phyloP scores from a whole-genome alignment of 1,140 invertebrate genomes.

The Diabrotica undecimpunctata region DNA sequence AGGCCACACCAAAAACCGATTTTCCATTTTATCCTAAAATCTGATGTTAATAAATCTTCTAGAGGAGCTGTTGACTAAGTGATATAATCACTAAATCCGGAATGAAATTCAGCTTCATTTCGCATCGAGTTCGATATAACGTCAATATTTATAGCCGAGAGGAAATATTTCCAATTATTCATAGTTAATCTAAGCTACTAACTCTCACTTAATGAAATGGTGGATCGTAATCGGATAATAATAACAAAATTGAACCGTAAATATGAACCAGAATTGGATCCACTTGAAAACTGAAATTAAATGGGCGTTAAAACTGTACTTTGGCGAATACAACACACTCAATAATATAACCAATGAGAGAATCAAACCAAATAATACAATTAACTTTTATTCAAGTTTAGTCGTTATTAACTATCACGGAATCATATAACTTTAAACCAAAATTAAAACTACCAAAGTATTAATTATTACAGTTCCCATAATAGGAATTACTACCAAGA shows the following conservation, averaged over 20 bases:
- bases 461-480: no score
- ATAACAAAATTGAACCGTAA: conserved; percentile 1
- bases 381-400: no score
- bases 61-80: neutral
- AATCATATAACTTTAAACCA: no score
- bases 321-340: no score
- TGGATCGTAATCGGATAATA: conserved; percentile 2
- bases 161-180: conserved; percentile 2
- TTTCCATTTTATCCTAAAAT: neutral
- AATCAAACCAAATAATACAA: no score
- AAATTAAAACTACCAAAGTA: no score
- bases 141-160: neutral
- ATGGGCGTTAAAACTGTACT: neutral
- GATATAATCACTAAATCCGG: conserved; percentile 1
- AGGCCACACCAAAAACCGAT: no score
- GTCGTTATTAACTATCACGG: no score
- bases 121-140: neutral
- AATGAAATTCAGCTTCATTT: neutral
- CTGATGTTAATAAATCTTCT: neutral
- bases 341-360: no score
- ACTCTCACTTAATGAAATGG: neutral
- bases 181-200: neutral
- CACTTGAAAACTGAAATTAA: neutral
- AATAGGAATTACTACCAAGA: no score
- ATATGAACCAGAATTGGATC: neutral